Evolutionary conservation across 2,113 vertebrate genomes (phyloP).

Genomic region (Smithornis capensis): DNA sequence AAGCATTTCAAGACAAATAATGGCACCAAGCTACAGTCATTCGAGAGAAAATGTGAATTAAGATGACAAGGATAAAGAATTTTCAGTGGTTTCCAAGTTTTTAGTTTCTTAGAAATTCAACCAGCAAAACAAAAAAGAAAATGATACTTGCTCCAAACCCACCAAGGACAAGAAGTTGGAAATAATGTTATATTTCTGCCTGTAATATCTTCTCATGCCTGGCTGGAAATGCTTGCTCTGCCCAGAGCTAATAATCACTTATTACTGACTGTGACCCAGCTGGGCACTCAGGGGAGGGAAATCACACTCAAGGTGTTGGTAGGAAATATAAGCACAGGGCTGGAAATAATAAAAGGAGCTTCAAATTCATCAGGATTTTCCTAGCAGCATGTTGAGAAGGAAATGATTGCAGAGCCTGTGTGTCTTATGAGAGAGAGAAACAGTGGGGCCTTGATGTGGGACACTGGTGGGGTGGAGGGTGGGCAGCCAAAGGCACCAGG

Average conservation of each 20-base stretch:
- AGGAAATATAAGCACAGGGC: neutral
- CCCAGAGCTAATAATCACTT: conserved; percentile 42
- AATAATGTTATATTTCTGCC: neutral
- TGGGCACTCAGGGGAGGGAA: neutral
- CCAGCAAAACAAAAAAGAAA: neutral
- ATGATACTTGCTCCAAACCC: neutral
- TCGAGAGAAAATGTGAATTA: neutral
- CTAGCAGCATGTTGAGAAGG: neutral
- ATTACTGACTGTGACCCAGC: conserved; percentile 35
- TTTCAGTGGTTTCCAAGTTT: neutral
- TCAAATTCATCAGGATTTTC: neutral
- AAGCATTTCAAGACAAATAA: neutral
- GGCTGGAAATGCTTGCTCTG: neutral
- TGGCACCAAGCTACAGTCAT: neutral
- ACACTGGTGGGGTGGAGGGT: neutral
- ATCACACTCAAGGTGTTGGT: neutral
- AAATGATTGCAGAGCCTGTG: neutral
- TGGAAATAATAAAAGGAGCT: conserved; percentile 22
- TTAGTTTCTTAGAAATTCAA: neutral
- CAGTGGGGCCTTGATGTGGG: neutral
- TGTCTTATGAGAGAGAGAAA: neutral
- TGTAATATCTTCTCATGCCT: neutral
- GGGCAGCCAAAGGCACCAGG: neutral
- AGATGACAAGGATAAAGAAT: neutral
- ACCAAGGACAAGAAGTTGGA: neutral